These are phyloP conservation scores for Tetrao urogallus DNA, from an alignment of 2,113 vertebrate species.

Conservation along the genomic window DNA sequence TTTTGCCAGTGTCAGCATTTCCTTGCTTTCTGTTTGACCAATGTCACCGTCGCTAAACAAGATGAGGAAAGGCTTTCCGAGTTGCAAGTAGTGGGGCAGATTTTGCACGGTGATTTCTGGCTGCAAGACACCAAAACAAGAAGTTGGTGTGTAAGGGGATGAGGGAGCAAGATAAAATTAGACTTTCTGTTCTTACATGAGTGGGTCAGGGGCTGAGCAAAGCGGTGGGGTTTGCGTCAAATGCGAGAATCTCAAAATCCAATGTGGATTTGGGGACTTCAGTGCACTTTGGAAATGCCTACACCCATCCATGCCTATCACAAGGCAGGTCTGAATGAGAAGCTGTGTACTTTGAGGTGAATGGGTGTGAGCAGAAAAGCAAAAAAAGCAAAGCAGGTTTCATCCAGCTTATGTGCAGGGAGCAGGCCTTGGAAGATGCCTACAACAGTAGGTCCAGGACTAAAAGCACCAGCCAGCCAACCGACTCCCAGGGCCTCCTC, in stretches of 20 bases:
- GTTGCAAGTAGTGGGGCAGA: slow-evolving; percentile 83
- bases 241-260: neutral
- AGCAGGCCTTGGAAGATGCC: neutral
- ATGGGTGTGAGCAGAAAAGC: neutral
- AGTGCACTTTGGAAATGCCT: neutral
- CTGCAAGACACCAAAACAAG: slow-evolving; percentile 66
- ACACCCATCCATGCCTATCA: neutral
- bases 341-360: neutral
- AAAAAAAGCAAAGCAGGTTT: neutral
- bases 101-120: slow-evolving; percentile 92
- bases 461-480: neutral
- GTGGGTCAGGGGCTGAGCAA: neutral
- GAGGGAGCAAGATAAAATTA: neutral
- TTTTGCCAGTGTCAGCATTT: slow-evolving; percentile 76
- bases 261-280: neutral
- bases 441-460: neutral
- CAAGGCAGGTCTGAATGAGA: neutral
- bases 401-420: neutral
- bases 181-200: accelerated
- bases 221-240: accelerated
- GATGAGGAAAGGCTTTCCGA: slow-evolving; percentile 85
- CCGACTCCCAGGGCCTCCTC: neutral
- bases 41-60: slow-evolving; percentile 85
- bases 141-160: neutral
- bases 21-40: slow-evolving; percentile 66